Evolutionary conservation across 2,797 vertebrate genomes (phyloP), one percentile per base, ranked within the genome.

Genomic region (Nothura maculosa): DNA sequence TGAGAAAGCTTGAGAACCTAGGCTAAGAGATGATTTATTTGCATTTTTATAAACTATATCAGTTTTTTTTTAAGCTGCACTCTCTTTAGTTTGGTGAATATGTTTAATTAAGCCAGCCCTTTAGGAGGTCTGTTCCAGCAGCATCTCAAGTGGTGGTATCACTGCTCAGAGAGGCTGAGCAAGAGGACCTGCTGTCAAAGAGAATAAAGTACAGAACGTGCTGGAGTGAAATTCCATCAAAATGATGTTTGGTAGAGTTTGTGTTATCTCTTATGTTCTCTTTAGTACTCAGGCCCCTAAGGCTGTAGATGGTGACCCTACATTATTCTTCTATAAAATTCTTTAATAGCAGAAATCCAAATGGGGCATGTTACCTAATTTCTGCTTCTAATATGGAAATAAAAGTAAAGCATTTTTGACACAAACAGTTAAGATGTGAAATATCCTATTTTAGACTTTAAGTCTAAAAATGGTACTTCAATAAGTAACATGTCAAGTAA

Each of bases 201-300:
- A 89, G 7, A 43, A 57, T 80, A 87, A 89, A 83, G 66, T 89
- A 78, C 86, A 82, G 70, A 91, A 61, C 70, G 21, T 69, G 55
- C 74, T 94, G 76, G 80, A 94, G 89, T 89, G n/a, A 84, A 91
- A 92, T 91, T n/a, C 69, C 93, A 93, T 81, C n/a, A 89, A 75
- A 83, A 66, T 70, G 61, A 3, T 79, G 16, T 84, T 93, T 81
- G 91, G 69, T 92, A 61, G 80, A 73, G 55, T 78, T 89, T 81
- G 10, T 81, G 60, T 6, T 87, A 66, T 92, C 50, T 91, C 75
- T 83, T 63, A 81, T 81, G 55, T 72, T 95, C 89, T 81, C 89
- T 91, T 89, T 93, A 38, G 36, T 81, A 50, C n/a, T 92, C 28
- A 15, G 28, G 54, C 82, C 70, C 55, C 73, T n/a, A 85, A 80